Evolutionary conservation across 2,888 invertebrate species (phyloP), one percentile per base, ranked within the genome.

Genomic region (Dione juno): DNA sequence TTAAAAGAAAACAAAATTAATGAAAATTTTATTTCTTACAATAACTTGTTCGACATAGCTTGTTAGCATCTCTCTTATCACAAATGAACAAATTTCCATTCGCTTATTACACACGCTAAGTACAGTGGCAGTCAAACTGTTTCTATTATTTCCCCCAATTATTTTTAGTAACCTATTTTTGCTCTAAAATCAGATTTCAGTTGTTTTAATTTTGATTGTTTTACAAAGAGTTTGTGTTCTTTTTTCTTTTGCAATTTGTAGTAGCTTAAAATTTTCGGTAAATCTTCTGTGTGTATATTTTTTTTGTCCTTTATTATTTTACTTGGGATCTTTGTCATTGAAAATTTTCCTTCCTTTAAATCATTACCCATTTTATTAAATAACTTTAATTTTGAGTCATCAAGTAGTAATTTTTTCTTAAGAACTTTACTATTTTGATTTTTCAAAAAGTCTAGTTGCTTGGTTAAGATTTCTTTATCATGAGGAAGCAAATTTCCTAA

Each of bases 11-110:
- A 57, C 40, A 8, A 35, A 70, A 65, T 67, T 37, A 74, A 75
- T 45, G 1, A 3, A 50, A 16, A 50, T 14, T 8, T 8, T 28
- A 3, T 19, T 5, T 83, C 88, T 81, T 78, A 89, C 88, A 84
- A 81, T 77, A 73, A 82, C 73, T 76, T 84, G 76, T 75, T 76
- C 77, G 74, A 81, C 72, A 75, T 80, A 77, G 72, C 79, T 80
- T 78, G 77, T 80, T 78, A 77, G 72, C 88, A 87, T 88, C 77
- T 81, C 80, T 76, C 81, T 88, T 88, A 88, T 87, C 86, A 76
- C 72, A 77, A 81, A 80, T 72, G 53, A 75, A 77, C 68, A 67
- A 70, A 64, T 84, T 77, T 59, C 75, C 86, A 88, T 89, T 83
- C 85, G 81, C 72, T 74, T 70, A 76, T 72, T 71, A 64, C 69